A percentile compares a stretch with the other conserved stretches of the same genome.
phyloP scores from a whole-genome alignment of 2,888 invertebrate genomes.

The Tetragonula carbonaria region DNA sequence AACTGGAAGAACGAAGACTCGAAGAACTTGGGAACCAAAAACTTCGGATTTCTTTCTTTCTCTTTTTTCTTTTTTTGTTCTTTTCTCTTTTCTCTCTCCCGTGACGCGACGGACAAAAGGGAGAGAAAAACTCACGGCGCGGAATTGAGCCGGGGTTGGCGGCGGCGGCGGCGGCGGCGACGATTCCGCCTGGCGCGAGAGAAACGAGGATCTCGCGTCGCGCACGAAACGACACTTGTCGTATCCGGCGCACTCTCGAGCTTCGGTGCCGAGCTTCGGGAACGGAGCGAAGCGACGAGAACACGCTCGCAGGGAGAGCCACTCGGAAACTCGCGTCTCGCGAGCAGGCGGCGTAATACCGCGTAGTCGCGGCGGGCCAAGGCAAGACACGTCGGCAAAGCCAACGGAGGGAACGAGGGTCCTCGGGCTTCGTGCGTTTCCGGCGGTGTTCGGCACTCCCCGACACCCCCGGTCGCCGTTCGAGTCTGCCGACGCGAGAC shows the following conservation, averaged over 20 bases:
- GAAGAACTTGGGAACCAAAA: not conserved
- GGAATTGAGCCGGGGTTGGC: not conserved
- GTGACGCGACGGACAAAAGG: not conserved
- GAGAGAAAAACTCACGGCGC: not conserved
- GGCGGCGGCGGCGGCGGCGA: not conserved
- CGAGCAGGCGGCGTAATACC: conserved; percentile 70
- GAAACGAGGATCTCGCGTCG: conserved; percentile 24
- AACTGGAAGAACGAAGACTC: not conserved
- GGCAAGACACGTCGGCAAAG: conserved; percentile 55
- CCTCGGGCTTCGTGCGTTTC: conserved; percentile 66
- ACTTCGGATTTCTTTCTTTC: not conserved
- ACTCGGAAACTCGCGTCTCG: conserved; percentile 67
- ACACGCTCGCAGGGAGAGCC: conserved; percentile 54
- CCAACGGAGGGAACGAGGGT: conserved; percentile 43
- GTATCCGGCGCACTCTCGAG: conserved; percentile 37
- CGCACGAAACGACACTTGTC: conserved; percentile 24
- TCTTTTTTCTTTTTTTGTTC: too few species aligned
- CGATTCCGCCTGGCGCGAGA: conserved; percentile 5
- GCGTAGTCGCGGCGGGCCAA: conserved; percentile 49
- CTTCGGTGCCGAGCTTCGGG: conserved; percentile 23
- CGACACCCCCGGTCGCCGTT: conserved; percentile 71
- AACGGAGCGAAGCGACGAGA: conserved; percentile 34
- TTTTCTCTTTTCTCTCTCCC: not conserved
- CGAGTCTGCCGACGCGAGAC: conserved; percentile 76
- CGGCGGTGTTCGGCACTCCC: conserved; percentile 71